Evolutionary conservation across 2,797 vertebrate genomes (phyloP), one percentile per base, ranked within the genome.

Genomic region (Pteronotus mesoamericanus): DNA sequence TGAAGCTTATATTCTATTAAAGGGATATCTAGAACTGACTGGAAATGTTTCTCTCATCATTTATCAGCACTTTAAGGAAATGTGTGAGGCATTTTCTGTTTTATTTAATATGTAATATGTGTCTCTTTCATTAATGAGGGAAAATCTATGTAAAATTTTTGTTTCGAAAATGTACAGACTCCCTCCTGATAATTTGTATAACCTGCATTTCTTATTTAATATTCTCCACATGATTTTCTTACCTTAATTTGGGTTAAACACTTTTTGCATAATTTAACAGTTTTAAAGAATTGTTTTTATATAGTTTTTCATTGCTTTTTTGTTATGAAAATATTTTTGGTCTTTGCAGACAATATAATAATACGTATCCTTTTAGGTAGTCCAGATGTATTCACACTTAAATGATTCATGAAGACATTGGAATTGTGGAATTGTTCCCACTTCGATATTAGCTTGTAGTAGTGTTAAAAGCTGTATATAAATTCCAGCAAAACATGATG

Each of bases 51-150:
- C 9, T 96, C 26, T 89, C 19, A 37, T 74, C 9, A 11, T 79
- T 87, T 95, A 57, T 96, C 2, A 84, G 77, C 80, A 7, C 34
- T 90, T 95, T 55, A 95, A 71, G 51, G 32, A 89, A 92, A 55
- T 82, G 10, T 69, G 61, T 80, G 79, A 93, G 15, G 18, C 14
- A 53, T 82, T 94, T 91, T 80, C 12, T 84, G 2, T 72, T 82
- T 12, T 64, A 79, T 88, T 72, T 57, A 66, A 19, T 82, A 34
- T 37, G 22, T 84, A 34, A 61, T 39, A 7, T 91, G 29, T 89
- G 7, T 90, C 11, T 91, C 4, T 90, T 86, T 42, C n/a, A 44
- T 61, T 61, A 77, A 68, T 2, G 12, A 91, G 9, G 89, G 39
- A 83, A 92, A 46, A 72, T 51, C 26, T 53, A 0, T 85, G 11